Evolutionary conservation across 2,888 invertebrate species (phyloP), one percentile per base, ranked within the genome.

Genomic region (Ennomos erosarius): DNA sequence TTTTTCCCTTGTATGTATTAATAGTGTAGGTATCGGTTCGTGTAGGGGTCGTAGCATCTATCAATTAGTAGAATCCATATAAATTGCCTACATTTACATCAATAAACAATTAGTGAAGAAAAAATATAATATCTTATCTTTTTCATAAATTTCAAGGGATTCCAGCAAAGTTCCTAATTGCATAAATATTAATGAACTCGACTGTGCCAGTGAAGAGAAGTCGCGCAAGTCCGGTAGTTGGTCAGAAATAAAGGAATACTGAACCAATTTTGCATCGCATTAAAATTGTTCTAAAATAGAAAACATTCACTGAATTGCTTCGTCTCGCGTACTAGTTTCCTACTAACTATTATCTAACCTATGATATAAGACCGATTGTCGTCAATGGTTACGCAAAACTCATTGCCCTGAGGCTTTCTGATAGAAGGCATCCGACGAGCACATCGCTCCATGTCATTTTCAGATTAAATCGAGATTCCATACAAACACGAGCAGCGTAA

Each of bases 361-460:
- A 50, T 55, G 40, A 54, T 59, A 59, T 42, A 45, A 16, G 57
- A 47, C 53, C 57, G 62, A 64, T 61, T 65, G 67, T 61, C 59
- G 57, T 62, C 67, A 62, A 60, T 49, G 64, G 60, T 65, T 65
- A 65, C 66, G 60, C 44, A 58, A 62, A 65, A 36, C 48, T 42
- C 51, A 54, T 50, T 54, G 61, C 60, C 58, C 58, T 44, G 46
- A 57, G 62, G 63, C 60, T 62, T 65, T 58, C 59, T 48, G 55
- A 49, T 60, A 64, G 64, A 63, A 46, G 58, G 50, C 51, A 64
- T 49, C n/a, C n/a, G n/a, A 44, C 34, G 56, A 56, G 56, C 58
- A 62, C 63, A 68, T 69, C 59, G 66, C 66, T 66, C 62, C 55
- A 65, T 59, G 65, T 59, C 62, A 67, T 65, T 69, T 65, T 57